These are phyloP conservation scores for Myanophis thanlyinensis DNA, from an alignment of 2,113 vertebrate genomes.

Conservation along the genomic window DNA sequence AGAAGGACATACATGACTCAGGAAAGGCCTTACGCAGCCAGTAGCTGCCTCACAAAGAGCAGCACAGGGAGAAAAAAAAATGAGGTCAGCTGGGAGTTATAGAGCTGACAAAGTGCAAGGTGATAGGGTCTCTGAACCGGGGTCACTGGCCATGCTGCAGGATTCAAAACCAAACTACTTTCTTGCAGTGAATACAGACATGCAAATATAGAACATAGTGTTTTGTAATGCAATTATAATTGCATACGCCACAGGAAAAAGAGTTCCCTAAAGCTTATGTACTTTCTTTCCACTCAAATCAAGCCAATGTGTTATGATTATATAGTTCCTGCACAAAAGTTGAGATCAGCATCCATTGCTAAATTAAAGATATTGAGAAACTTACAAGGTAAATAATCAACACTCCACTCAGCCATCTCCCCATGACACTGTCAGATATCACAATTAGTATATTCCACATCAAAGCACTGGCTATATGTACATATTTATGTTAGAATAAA, in stretches of 20 bases:
- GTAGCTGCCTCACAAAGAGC: background rate
- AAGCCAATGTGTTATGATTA: conserved; percentile 50
- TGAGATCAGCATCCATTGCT: conserved; percentile 25
- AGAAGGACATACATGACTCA: background rate
- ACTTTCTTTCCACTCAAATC: conserved; percentile 54
- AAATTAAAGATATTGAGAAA: conserved; percentile 13
- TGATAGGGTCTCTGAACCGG: background rate
- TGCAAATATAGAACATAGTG: conserved; percentile 33
- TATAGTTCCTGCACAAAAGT: conserved; percentile 28
- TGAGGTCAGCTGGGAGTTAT: background rate
- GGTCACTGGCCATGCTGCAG: background rate
- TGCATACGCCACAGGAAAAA: conserved; percentile 55
- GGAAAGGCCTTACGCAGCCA: background rate
- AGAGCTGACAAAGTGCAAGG: background rate
- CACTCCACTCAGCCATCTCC: conserved; percentile 35
- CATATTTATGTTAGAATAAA: background rate
- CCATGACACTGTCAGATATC: background rate
- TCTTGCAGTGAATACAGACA: conserved; percentile 46
- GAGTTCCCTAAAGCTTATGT: conserved; percentile 41
- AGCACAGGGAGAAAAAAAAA: background rate
- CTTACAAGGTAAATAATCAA: conserved; percentile 47
- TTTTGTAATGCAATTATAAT: conserved; percentile 61
- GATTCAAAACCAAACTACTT: background rate
- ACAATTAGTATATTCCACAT: background rate
- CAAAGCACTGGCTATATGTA: background rate